Evolutionary conservation across 1,140 invertebrate genomes (phyloP), one percentile per base, ranked within the genome.

Genomic region (Tribolium castaneum): DNA sequence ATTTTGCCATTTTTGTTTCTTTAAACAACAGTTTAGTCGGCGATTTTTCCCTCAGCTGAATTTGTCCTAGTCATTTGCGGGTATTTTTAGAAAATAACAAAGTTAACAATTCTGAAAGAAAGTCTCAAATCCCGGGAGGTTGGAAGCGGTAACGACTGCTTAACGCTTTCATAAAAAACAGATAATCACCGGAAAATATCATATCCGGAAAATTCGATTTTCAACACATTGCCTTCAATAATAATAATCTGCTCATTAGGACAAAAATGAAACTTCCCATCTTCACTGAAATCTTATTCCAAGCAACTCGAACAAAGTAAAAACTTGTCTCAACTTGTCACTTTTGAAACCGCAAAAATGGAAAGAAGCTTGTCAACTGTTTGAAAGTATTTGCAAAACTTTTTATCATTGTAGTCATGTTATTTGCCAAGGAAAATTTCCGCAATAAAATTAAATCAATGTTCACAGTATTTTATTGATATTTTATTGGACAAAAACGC

Each of bases 1-100:
- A 66, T 35, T 66, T 66, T 30, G 54, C 22, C 54, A 59, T 59
- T 52, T 16, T 66, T 66, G 59, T 66, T 66, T 66, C 59, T 35
- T 66, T 4, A 66, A 66, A 66, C 59, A 66, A 66, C 59, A 35
- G 7, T 52, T 50, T 52, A 19, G n/a, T 1, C 59, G 59, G 59
- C 13, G 6, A 10, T 66, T 66, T 19, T 22, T 52, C 12, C 1
- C 12, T 5, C 6, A 19, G 4, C 13, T 5, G 51, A 14, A 14
- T 14, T 52, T 6, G 51, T 16, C 39, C 39, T 45, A 6, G 39
- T 45, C 39, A 45, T 45, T 45, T 45, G 39, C 7, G 1, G 39
- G 12, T 52, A 52, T 52, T 52, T 52, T 52, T 52, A 52, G 51
- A 52, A 52, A n/a, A 52, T 52, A 52, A 52, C 13, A 52, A 52